Conservation (phyloP, 2,797 vertebrate genomes). For the Nannoperca obscura region DNA sequence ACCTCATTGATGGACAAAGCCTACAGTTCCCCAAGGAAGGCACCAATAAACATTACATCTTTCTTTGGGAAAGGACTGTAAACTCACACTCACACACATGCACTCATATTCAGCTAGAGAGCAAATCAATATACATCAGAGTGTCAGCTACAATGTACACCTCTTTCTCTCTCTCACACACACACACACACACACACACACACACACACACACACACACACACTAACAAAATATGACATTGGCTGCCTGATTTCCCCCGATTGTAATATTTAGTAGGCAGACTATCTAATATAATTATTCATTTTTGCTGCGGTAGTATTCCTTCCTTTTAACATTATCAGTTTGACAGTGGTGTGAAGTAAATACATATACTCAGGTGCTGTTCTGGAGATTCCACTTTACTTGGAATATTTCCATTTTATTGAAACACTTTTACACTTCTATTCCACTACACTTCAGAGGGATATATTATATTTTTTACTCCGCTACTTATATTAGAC, state of each 20-base stretch:
- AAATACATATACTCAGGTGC: neutral
- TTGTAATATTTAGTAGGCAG: conserved; percentile 31
- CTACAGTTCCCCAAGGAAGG: conserved; percentile 59
- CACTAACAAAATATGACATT: conserved; percentile 14
- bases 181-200: conserved; percentile 3
- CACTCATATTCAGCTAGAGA: conserved; percentile 55
- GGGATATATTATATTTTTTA: neutral
- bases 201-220: conserved; percentile 1
- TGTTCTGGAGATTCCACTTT: neutral
- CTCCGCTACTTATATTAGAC: neutral
- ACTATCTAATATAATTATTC: conserved; percentile 15
- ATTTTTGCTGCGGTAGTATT: conserved; percentile 21
- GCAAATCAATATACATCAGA: conserved; percentile 67
- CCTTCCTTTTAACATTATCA: conserved; percentile 10
- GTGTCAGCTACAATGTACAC: conserved; percentile 40
- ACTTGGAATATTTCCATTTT: neutral
- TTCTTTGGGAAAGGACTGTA: conserved; percentile 58
- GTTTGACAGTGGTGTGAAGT: neutral
- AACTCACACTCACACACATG: conserved; percentile 48
- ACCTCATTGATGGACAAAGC: conserved; percentile 57
- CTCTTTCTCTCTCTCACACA: conserved; percentile 16
- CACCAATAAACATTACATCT: conserved; percentile 75
- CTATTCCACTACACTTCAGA: neutral
- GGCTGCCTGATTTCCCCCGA: conserved; percentile 23
- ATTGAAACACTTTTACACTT: neutral